Base-by-base conservation (phyloP, 2,888 invertebrate species). In the Drosophila villosipedis region DNA sequence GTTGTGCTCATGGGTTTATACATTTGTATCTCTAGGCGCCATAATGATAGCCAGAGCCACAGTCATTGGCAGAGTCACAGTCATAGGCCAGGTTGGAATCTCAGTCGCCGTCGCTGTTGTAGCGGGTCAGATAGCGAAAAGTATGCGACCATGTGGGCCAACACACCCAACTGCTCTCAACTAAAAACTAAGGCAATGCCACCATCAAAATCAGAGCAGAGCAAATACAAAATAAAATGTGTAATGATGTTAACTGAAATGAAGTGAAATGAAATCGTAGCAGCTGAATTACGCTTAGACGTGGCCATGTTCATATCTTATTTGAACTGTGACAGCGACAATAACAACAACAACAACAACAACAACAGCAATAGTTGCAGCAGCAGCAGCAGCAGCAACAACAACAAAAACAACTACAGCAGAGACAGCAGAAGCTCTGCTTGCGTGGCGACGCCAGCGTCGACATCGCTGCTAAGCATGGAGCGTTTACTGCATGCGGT, bases 401-500 rank as follows among this genome's bases (percentile, higher is more conserved):
- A 22, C 43, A 54, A n/a, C 19, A 66, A 12, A 30, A 62, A 12
- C 47, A 73, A 31, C 37, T 73, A n/a, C 28, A 60, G 31, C 52
- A 63, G 30, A 16, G 49, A 39, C 57, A 66, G 66, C 60, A 62
- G 69, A 59, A 71, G 71, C 65, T 64, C 61, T 54, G 73, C 58
- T 54, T 70, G 73, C 58, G 41, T 59, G 31, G 76, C 79, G 53
- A 68, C 77, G 68, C 62, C 77, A 49, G 55, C 77, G 30, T 52
- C 74, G 28, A 33, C 70, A 55, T 75, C 80, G 50, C 80, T 83
- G 60, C 84, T 90, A 65, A 88, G 82, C 53, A 83, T 92, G 82
- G 89, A 91, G 66, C 90, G 91, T 50, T 69, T 91, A 73, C 71
- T 92, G 76, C 90, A 89, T 55, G 90, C 83, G 19, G 92, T 91